These are phyloP conservation scores for Ammodytes dubius DNA, from an alignment of 2,113 vertebrate genomes.

Conservation along the genomic window DNA sequence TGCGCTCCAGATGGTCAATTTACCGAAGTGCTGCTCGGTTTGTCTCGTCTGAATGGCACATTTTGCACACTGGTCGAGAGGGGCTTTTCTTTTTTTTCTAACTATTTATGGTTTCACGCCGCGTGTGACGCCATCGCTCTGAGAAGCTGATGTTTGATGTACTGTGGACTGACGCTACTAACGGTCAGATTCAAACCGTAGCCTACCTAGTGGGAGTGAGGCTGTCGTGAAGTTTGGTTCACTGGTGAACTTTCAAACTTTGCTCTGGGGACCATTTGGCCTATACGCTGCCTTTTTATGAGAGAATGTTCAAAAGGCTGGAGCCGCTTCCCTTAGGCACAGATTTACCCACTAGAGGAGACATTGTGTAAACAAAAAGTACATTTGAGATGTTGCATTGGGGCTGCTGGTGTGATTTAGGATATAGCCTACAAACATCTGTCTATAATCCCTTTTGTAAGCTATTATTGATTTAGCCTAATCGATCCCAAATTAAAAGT, in stretches of 20 bases:
- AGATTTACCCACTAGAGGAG: neutral
- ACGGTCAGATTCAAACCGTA: slow-evolving; percentile 11
- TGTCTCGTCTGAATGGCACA: neutral
- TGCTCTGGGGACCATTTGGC: neutral
- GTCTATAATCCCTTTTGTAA: neutral
- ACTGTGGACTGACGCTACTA: neutral
- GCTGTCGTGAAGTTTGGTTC: neutral
- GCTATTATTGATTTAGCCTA: neutral
- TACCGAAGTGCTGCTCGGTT: slow-evolving; percentile 15
- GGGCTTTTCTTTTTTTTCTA: neutral
- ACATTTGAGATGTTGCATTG: neutral
- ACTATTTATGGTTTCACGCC: fast-evolving
- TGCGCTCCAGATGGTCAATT: slow-evolving; percentile 70
- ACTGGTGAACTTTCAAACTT: neutral
- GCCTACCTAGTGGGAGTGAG: neutral
- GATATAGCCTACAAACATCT: neutral
- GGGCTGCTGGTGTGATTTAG: slow-evolving; percentile 14
- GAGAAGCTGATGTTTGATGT: slow-evolving; percentile 24
- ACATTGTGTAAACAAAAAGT: slow-evolving; percentile 45
- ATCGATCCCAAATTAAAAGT: neutral
- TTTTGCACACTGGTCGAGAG: neutral
- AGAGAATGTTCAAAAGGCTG: neutral
- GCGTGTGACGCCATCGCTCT: neutral
- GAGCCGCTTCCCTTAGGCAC: neutral
- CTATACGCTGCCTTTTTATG: too few species aligned